Evolutionary conservation across 1,140 invertebrate genomes (phyloP), one percentile per base, ranked within the genome.

Genomic region (Lanistes nyassanus): DNA sequence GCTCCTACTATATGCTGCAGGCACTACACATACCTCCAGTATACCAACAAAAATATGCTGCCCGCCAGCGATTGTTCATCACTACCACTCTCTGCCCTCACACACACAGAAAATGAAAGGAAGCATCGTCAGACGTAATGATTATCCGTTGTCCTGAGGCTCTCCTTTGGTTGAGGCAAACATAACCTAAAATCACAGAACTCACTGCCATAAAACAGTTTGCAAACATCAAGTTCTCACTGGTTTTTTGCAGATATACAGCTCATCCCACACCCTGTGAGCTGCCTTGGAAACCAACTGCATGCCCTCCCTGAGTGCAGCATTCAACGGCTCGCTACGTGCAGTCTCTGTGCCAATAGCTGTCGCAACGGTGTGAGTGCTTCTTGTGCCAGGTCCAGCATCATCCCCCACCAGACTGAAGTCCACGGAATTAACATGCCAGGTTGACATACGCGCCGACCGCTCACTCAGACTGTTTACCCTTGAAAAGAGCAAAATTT

Each of bases 181-280:
- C n/a, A n/a, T n/a, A n/a, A n/a, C n/a, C n/a, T n/a, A n/a, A n/a
- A n/a, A n/a, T n/a, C n/a, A n/a, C n/a, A n/a, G n/a, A n/a, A n/a
- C n/a, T n/a, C n/a, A n/a, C n/a, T n/a, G n/a, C n/a, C n/a, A n/a
- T n/a, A n/a, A n/a, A n/a, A n/a, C n/a, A n/a, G n/a, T n/a, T n/a
- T n/a, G n/a, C n/a, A n/a, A n/a, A n/a, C n/a, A n/a, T n/a, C n/a
- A 16, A 51, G 76, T 37, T 84, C 85, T 83, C 76, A 97, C 95
- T 0, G 96, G 96, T 90, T 99, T 98, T 86, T 99, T 99, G 83
- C 94, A 96, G 2, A 96, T 94, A 86, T 98, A 99, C 11, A 99
- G 89, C 88, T 99, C 97, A 83, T 98, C 96, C 98, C 98, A 99
- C 0, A 99, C 96, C 79, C 96, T 92, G 53, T 93, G 93, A 0